Evolutionary conservation across 35 echinoderm and acorn worm genomes (phyloP), one percentile per base, ranked within the genome.

Genomic region (Strongylocentrotus purpuratus): DNA sequence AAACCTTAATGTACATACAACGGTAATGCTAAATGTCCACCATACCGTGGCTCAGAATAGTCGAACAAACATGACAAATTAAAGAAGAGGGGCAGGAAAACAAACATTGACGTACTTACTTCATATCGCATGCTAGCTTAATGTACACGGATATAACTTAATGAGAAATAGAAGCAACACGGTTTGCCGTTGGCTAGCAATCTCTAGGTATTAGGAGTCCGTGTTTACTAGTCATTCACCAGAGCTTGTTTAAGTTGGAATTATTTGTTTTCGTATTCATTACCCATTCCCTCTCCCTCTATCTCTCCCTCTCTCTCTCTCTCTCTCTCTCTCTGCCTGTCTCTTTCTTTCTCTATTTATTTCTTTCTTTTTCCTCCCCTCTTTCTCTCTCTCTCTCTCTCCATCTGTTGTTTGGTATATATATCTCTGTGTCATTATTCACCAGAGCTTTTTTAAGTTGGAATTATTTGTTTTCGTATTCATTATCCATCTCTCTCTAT

Each of bases 71-170:
- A 78, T 2, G 22, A n/a, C 4, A 78, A 78, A 78, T 28, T 25
- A 28, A 78, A 78, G 65, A 78, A 78, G 0, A 78, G 20, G 22
- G 65, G 65, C n/a, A n/a, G 65, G n/a, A 78, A 70, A 78, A 5
- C 65, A 78, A 78, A 78, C 28, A 78, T 78, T 78, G 20, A n/a
- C 28, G 65, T 7, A n/a, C 5, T 15, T 78, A 78, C 20, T 78
- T 8, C 25, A 78, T 78, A 22, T 78, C 65, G 20, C 65, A 78
- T 78, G 4, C 65, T 78, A 8, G 65, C 65, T 78, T 78, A 4
- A 90, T 90, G 88, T 35, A 90, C 33, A 90, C 33, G 88, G 32
- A 45, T 90, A 47, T 45, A 90, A 45, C 88, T 90, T 35, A 47
- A 47, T 90, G 88, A 90, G 46, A 20, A 45, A 32, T n/a, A 47